Percentiles rank a stretch among this genome's conserved stretches.
Evolutionary conservation across 2,797 vertebrate species (phyloP).

Genomic region (Thamnophis elegans): DNA sequence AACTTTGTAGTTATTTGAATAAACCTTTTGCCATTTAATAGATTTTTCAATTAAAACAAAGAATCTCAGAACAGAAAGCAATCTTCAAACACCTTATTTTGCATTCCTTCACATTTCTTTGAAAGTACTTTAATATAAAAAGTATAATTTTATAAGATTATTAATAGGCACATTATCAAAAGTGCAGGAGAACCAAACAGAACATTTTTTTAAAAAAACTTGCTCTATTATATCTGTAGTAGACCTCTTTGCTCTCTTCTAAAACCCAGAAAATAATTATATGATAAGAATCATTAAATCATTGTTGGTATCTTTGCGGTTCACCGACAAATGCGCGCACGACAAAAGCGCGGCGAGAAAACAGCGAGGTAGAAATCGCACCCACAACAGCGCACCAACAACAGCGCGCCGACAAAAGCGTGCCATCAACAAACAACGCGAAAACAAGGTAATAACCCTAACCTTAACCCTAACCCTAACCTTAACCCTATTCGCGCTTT

Average conservation of each 20-base stretch:
- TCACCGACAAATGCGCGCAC: too few species aligned
- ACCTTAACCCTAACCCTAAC: too few species aligned
- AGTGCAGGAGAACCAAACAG: conserved; percentile 32
- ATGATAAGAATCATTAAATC: background rate
- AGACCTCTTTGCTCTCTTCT: background rate
- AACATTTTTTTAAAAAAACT: background rate
- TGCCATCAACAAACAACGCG: too few species aligned
- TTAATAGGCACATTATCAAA: conserved; percentile 14
- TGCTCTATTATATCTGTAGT: background rate
- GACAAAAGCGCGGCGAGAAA: too few species aligned
- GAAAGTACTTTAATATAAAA: conserved; percentile 51
- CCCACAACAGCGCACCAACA: too few species aligned
- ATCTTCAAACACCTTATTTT: conserved; percentile 2
- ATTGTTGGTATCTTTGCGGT: background rate
- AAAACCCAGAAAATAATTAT: background rate
- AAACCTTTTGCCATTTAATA: background rate
- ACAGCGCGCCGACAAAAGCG: too few species aligned
- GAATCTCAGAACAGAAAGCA: background rate
- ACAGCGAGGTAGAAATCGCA: too few species aligned
- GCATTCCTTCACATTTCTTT: conserved; percentile 27
- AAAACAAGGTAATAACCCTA: too few species aligned
- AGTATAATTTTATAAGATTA: conserved; percentile 45
- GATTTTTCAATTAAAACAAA: background rate
- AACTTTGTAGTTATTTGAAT: background rate
- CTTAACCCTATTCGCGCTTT: too few species aligned